Percentiles rank a stretch among this genome's conserved stretches.
These are phyloP conservation scores for Drosophila greeni DNA, from an alignment of 2,888 invertebrate genomes.

Conservation along the genomic window DNA sequence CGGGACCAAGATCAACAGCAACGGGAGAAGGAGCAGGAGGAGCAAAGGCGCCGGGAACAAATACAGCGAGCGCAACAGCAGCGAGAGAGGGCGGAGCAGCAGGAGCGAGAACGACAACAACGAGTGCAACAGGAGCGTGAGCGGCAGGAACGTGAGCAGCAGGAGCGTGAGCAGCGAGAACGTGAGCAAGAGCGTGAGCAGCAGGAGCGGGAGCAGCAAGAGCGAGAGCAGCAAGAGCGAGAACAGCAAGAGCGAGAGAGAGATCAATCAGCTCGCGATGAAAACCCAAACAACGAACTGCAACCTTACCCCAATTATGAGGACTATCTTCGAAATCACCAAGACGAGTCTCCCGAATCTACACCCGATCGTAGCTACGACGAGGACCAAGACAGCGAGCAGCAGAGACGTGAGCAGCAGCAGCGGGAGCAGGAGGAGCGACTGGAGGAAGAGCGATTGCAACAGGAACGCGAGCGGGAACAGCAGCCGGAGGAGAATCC, in stretches of 20 bases:
- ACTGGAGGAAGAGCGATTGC: constrained; percentile 1
- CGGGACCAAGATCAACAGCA: constrained; percentile 3
- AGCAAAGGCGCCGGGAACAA: constrained; percentile 5
- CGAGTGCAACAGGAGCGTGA: constrained; percentile 4
- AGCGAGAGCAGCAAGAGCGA: neutral
- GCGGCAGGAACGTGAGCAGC: constrained; percentile 8
- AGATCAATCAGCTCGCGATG: constrained; percentile 2
- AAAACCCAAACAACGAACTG: constrained; percentile 10
- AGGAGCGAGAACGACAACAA: constrained; percentile 10
- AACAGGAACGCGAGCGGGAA: constrained; percentile 20
- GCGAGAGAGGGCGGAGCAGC: constrained; percentile 4
- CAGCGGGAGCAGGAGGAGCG: constrained; percentile 20
- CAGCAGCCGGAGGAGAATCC: constrained; percentile 2
- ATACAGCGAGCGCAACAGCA: constrained; percentile 1
- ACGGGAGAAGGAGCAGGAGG: neutral
- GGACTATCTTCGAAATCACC: constrained; percentile 1
- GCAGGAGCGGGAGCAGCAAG: constrained; percentile 12
- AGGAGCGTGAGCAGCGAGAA: constrained; percentile 3
- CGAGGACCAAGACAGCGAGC: constrained; percentile 28
- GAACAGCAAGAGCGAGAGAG: constrained; percentile 18
- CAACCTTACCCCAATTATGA: constrained; percentile 5
- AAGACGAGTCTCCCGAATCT: constrained; percentile 14
- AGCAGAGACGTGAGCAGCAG: constrained; percentile 25
- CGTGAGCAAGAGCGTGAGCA: neutral
- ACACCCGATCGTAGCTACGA: constrained; percentile 8